Conservation (phyloP, 2,888 invertebrate species). For the Megamerina dolium region DNA sequence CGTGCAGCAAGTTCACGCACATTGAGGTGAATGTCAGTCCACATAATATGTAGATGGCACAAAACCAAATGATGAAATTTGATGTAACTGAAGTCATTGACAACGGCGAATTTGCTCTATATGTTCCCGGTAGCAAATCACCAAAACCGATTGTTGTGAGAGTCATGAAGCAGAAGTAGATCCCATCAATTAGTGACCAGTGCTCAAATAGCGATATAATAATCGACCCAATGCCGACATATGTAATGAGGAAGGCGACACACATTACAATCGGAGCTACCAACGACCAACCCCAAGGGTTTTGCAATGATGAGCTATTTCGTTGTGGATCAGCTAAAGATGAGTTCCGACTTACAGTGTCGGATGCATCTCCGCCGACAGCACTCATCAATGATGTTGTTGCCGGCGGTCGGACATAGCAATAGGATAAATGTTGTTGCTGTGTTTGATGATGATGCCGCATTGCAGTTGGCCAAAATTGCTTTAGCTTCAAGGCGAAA, state of each 20-base stretch:
- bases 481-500: too few relatives aligned
- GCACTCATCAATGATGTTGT: neutral
- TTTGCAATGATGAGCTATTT: too few relatives aligned
- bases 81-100: conserved; percentile 52
- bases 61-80: conserved; percentile 58
- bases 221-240: conserved; percentile 79
- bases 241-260: conserved; percentile 76
- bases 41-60: conserved; percentile 73
- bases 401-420: conserved; percentile 15
- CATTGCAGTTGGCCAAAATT: too few relatives aligned
- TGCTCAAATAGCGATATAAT: conserved; percentile 80
- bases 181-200: conserved; percentile 78
- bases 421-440: conserved; percentile 32
- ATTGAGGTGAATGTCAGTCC: conserved; percentile 80
- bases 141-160: conserved; percentile 84
- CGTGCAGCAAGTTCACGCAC: conserved; percentile 79
- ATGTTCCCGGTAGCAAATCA: conserved; percentile 66
- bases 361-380: conserved; percentile 4
- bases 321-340: conserved; percentile 55
- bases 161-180: conserved; percentile 90
- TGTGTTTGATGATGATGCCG: conserved; percentile 10
- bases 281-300: conserved; percentile 16
- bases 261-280: conserved; percentile 80
- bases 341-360: conserved; percentile 33
- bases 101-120: conserved; percentile 42